A percentile compares a stretch with the other conserved stretches of the same genome.
phyloP scores from a whole-genome alignment of 2,113 vertebrate species.

The Plecturocebus donacophilus region DNA sequence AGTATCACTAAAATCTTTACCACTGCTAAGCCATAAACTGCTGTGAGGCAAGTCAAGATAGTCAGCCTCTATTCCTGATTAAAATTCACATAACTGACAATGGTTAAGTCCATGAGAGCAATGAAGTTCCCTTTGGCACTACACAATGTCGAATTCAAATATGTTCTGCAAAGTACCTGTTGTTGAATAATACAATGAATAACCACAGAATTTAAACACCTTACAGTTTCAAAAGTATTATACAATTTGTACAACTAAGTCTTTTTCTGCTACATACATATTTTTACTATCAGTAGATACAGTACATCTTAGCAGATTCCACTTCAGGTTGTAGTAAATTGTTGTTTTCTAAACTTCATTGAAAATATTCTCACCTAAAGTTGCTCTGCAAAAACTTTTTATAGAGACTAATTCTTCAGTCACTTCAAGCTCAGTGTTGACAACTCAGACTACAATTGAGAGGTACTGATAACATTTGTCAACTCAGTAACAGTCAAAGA shows the following conservation, averaged over 20 bases:
- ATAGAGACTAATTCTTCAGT: not conserved
- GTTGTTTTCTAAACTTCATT: conserved; percentile 21
- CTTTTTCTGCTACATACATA: conserved; percentile 7
- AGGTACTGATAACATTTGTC: not conserved
- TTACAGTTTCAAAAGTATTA: conserved; percentile 8
- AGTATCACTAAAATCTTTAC: conserved; percentile 13
- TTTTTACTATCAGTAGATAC: conserved; percentile 32
- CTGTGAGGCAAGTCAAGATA: not conserved
- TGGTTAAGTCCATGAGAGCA: not conserved
- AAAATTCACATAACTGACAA: not conserved
- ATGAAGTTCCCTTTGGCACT: not conserved
- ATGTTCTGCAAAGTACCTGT: not conserved
- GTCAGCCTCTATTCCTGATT: conserved; percentile 25
- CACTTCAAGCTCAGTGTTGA: not conserved
- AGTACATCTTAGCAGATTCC: conserved; percentile 19
- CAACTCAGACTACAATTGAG: not conserved
- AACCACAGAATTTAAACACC: conserved; percentile 34
- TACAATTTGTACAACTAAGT: conserved; percentile 26
- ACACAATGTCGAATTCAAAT: not conserved
- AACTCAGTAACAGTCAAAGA: conserved; percentile 20
- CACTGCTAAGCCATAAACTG: not conserved
- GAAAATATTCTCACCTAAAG: conserved; percentile 12
- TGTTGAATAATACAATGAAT: not conserved
- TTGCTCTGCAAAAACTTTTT: not conserved
- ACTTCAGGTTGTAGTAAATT: conserved; percentile 30